A percentile compares a stretch with the other conserved stretches of the same genome.
These are phyloP conservation scores for Lasius fuliginosus DNA, from an alignment of 2,888 invertebrate species.

Conservation along the genomic window DNA sequence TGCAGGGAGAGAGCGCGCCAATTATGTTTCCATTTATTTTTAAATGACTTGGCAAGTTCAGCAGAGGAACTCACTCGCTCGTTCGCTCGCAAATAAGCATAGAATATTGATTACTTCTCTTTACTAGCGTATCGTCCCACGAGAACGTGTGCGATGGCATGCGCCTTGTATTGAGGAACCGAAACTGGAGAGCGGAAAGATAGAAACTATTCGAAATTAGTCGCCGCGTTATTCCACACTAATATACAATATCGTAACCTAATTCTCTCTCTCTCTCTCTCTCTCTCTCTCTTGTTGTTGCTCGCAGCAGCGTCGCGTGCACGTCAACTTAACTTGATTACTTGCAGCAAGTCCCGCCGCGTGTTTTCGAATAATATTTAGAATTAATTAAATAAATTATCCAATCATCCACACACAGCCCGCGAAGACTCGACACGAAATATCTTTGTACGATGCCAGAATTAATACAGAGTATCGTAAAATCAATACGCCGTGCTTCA, in stretches of 20 bases:
- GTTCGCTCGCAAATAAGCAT: conserved; percentile 33
- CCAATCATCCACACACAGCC: not conserved
- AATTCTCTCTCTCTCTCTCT: conserved; percentile 23
- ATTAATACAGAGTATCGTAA: not conserved
- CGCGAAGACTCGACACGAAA: conserved; percentile 7
- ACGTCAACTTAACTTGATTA: conserved; percentile 35
- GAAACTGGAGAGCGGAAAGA: not conserved
- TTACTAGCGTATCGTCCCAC: conserved; percentile 41
- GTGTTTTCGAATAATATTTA: conserved; percentile 9
- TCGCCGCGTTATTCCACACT: conserved; percentile 20
- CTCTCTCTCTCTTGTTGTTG: conserved; percentile 1
- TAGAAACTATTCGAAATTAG: conserved; percentile 40
- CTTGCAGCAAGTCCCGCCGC: not conserved
- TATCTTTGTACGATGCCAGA: not conserved
- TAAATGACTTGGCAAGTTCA: conserved; percentile 42
- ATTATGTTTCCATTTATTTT: conserved; percentile 47
- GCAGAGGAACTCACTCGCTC: not conserved
- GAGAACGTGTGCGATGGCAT: conserved; percentile 36
- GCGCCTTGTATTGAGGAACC: conserved; percentile 4
- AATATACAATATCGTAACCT: conserved; percentile 34
- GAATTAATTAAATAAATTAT: conserved; percentile 49
- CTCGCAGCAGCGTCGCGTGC: conserved; percentile 23
- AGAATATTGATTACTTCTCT: conserved; percentile 51
- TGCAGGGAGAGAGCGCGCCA: conserved; percentile 20
- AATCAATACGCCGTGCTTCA: conserved; percentile 10